Evolutionary conservation across 2,888 invertebrate species (phyloP).

Genomic region (Machimus rusticus): DNA sequence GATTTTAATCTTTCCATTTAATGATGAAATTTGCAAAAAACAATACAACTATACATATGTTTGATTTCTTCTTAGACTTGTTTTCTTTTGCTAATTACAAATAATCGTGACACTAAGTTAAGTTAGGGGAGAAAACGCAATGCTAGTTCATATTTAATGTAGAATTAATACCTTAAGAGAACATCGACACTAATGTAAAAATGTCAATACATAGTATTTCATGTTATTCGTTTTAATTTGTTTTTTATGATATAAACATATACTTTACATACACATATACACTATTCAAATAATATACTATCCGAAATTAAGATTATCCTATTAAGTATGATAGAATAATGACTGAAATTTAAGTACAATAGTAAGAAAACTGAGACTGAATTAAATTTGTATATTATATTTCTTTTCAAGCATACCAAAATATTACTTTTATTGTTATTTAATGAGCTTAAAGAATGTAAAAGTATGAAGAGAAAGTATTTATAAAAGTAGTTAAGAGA

Average conservation of each 20-base stretch:
- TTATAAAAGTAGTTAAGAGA: not conserved
- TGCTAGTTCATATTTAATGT: not conserved
- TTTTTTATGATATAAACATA: not conserved
- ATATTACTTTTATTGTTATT: not conserved
- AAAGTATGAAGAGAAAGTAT: not conserved
- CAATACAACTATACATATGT: not conserved
- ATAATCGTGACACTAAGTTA: not conserved
- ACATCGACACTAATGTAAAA: not conserved
- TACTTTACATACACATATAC: not conserved
- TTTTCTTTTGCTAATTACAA: not conserved
- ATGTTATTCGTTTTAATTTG: not conserved
- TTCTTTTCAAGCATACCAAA: not conserved
- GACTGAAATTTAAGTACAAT: not conserved
- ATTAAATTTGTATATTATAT: not conserved
- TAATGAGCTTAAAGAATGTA: not conserved
- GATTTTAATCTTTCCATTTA: not conserved
- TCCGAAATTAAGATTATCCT: not conserved
- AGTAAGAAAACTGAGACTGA: not conserved
- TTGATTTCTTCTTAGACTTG: not conserved
- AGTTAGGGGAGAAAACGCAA: not conserved
- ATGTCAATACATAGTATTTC: not conserved
- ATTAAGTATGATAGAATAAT: not conserved
- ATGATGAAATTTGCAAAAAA: not conserved
- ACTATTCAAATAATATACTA: not conserved
- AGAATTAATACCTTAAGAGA: not conserved